phyloP scores from a whole-genome alignment of 2,888 invertebrate species.

The Meiosimyza platycephala region DNA sequence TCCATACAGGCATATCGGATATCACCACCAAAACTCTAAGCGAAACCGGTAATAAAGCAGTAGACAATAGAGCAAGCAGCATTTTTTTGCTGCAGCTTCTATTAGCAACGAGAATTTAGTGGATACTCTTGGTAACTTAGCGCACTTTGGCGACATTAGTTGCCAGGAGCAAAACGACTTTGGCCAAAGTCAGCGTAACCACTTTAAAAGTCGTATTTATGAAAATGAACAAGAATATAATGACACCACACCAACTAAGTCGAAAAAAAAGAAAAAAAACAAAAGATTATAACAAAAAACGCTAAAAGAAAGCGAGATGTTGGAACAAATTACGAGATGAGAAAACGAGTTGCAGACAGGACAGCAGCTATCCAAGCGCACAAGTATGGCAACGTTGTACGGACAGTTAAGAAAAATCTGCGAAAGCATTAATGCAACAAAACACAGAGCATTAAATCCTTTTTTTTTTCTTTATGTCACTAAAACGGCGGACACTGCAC shows the following conservation, averaged over 20 bases:
- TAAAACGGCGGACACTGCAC: no score
- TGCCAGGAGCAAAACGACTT: background rate
- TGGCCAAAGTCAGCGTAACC: slow-evolving; percentile 44
- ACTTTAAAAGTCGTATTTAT: slow-evolving; percentile 55
- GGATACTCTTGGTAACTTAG: slow-evolving; percentile 4
- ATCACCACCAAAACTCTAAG: slow-evolving; percentile 26
- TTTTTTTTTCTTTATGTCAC: background rate
- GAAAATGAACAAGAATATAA: slow-evolving; percentile 54
- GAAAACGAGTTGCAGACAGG: background rate
- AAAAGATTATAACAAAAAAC: background rate
- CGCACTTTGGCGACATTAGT: slow-evolving; percentile 4
- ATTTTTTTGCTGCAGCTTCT: slow-evolving; percentile 1
- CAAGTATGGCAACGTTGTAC: background rate
- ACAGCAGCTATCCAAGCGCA: background rate
- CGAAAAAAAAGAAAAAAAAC: background rate
- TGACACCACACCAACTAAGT: slow-evolving; percentile 1
- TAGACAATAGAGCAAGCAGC: slow-evolving; percentile 31
- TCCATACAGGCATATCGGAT: slow-evolving; percentile 33
- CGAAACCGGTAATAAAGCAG: slow-evolving; percentile 47
- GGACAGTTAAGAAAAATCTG: background rate
- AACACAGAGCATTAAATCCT: slow-evolving; percentile 10
- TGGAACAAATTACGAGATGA: slow-evolving; percentile 15
- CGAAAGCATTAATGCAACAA: slow-evolving; percentile 27
- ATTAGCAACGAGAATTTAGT: background rate
- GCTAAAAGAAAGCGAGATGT: slow-evolving; percentile 4